Percentiles rank a stretch among this genome's conserved stretches.
phyloP scores from a whole-genome alignment of 2,888 invertebrate species.

The Hydroisotoma schaefferi region DNA sequence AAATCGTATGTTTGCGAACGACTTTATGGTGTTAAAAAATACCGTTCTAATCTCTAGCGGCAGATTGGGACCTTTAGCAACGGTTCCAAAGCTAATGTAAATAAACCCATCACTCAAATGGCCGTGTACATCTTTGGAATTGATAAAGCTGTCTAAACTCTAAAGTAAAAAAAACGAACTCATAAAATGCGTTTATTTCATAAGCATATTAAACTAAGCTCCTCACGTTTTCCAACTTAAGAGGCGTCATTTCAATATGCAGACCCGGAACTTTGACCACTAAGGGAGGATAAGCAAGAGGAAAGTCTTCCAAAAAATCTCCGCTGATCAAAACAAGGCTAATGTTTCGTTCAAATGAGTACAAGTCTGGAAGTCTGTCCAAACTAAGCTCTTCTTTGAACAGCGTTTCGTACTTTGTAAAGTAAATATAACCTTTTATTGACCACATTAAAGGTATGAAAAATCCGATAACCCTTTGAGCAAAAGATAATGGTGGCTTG shows the following conservation, averaged over 20 bases:
- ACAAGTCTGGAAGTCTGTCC: background rate
- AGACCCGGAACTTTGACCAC: slow-evolving; percentile 8
- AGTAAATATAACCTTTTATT: background rate
- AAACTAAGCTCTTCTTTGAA: background rate
- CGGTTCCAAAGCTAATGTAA: slow-evolving; percentile 36
- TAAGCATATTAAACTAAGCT: background rate
- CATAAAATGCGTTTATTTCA: background rate
- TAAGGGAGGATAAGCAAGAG: background rate
- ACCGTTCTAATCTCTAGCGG: slow-evolving; percentile 11
- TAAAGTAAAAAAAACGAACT: background rate
- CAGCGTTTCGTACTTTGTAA: background rate
- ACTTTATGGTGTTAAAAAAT: slow-evolving; percentile 32
- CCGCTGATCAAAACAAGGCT: slow-evolving; percentile 6
- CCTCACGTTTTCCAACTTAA: background rate
- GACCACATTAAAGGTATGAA: slow-evolving; percentile 1
- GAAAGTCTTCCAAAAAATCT: slow-evolving; percentile 9
- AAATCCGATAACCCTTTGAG: background rate
- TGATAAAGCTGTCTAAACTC: slow-evolving; percentile 26
- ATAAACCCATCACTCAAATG: slow-evolving; percentile 27
- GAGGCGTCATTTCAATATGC: background rate
- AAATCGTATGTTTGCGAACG: slow-evolving; percentile 32
- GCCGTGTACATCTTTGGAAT: slow-evolving; percentile 4
- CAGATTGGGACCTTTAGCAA: slow-evolving; percentile 28
- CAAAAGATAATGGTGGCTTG: background rate
- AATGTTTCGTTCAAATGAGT: background rate